phyloP scores from a whole-genome alignment of 1,140 invertebrate species.

The Teleogryllus occipitalis region DNA sequence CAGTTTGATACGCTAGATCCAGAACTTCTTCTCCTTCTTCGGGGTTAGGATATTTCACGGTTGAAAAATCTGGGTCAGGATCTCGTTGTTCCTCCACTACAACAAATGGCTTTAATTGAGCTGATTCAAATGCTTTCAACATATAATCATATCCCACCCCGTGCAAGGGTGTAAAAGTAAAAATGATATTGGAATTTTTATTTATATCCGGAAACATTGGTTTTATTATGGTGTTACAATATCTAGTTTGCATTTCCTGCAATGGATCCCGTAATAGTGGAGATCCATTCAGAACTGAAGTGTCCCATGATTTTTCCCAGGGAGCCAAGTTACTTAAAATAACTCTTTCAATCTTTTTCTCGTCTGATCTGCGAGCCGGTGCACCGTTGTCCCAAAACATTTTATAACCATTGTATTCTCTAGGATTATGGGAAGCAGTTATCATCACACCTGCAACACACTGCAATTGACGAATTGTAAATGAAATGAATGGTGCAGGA shows the following conservation, averaged over 20 bases:
- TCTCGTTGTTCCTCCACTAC: conserved; percentile 76
- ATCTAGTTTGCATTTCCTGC: conserved; percentile 42
- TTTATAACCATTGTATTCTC: conserved; percentile 99
- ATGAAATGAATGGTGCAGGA: conserved; percentile 92
- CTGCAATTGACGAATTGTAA: conserved; percentile 57
- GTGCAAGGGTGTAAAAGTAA: conserved; percentile 95
- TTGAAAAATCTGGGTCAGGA: conserved; percentile 94
- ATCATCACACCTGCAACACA: conserved; percentile 85
- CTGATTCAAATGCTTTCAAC: conserved; percentile 60
- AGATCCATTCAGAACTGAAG: conserved; percentile 34
- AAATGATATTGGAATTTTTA: conserved; percentile 49
- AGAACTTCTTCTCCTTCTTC: conserved; percentile 91
- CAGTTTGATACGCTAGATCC: conserved; percentile 75
- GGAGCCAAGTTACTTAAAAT: conserved; percentile 76
- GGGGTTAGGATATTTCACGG: conserved; percentile 95
- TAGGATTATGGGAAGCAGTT: conserved; percentile 98
- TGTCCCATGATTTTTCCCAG: conserved; percentile 56
- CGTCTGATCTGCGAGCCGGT: conserved; percentile 61
- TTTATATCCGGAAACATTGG: conserved; percentile 47
- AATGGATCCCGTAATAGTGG: conserved; percentile 44
- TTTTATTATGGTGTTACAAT: not conserved
- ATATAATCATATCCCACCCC: conserved; percentile 87
- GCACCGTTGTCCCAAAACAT: conserved; percentile 92
- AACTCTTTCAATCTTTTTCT: conserved; percentile 73
- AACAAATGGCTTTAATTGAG: conserved; percentile 66